Evolutionary conservation across 2,888 invertebrate species (phyloP), one percentile per base, ranked within the genome.

Genomic region (Mycalesis mineus): DNA sequence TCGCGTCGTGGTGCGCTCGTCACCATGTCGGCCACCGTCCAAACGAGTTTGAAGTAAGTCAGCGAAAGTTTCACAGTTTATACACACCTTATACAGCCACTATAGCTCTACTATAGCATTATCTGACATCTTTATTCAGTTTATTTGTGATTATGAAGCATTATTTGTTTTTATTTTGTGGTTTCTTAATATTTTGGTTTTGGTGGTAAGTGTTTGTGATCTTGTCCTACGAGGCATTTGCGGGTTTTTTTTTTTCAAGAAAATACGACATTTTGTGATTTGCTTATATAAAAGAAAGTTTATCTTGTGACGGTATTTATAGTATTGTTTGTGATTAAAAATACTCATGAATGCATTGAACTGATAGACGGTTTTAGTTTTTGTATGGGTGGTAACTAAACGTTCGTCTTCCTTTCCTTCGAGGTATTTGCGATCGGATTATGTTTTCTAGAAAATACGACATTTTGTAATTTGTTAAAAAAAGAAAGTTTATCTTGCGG

Each of bases 21-120:
- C 56, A 71, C 47, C 57, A 86, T 88, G 88, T 81, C 88, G 63
- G 86, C 88, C 56, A 77, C 87, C 45, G 76, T 87, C 17, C 49
- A 84, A 73, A 78, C 82, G 53, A 84, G 78, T 78, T 75, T 80
- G 64, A 84, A 82, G 85, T 85, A 83, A 85, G 86, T 84, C 72
- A 80, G 82, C 83, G 61, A 61, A 61, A 83, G 78, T 80, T 77
- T n/a, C n/a, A n/a, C n/a, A n/a, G n/a, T n/a, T 58, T 36, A 15
- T 9, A 11, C 31, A 5, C 41, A 33, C 31, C 22, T 22, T 22
- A 40, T 40, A 47, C 9, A 8, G 15, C 33, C 11, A 11, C 4
- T 36, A 36, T 36, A 36, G 36, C 47, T 28, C n/a, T 36, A 11
- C 1, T 11, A 36, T 11, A 36, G 36, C 47, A 28, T 8, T 33